These are phyloP conservation scores for Radopholus similis DNA, from an alignment of 1,140 invertebrate species.

Conservation along the genomic window DNA sequence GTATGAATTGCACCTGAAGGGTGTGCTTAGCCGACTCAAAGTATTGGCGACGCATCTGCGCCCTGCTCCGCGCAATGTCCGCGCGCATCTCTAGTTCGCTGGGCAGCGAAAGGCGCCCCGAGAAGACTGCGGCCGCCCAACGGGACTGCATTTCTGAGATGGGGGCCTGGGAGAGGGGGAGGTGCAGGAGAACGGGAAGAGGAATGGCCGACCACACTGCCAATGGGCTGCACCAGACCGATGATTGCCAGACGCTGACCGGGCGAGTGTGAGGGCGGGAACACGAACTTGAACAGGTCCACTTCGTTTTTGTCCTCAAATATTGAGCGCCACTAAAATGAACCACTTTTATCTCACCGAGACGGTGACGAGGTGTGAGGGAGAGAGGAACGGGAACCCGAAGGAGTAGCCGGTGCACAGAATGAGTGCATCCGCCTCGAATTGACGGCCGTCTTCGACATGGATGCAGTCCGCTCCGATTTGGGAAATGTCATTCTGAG, in stretches of 20 bases:
- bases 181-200: no score
- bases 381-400: conserved; percentile 60
- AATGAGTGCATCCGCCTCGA: conserved; percentile 59
- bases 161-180: no score
- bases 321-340: background rate
- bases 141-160: conserved; percentile 14
- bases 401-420: conserved; percentile 63
- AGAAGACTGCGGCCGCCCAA: conserved; percentile 7
- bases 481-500: conserved; percentile 59
- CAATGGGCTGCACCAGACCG: conserved; percentile 64
- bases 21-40: conserved; percentile 14
- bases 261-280: conserved; percentile 59
- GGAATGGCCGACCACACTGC: conserved; percentile 57
- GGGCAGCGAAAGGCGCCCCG: background rate
- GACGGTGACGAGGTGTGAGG: conserved; percentile 40
- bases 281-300: conserved; percentile 64
- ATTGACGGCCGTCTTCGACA: conserved; percentile 57
- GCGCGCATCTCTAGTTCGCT: background rate
- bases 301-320: conserved; percentile 60
- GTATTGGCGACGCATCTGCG: conserved; percentile 5
- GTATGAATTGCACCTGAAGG: conserved; percentile 61
- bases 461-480: conserved; percentile 60
- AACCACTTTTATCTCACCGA: conserved; percentile 27
- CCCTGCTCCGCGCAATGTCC: background rate
- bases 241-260: conserved; percentile 63